Percentiles rank a stretch among this genome's conserved stretches.
phyloP scores from a whole-genome alignment of 2,797 vertebrate species.

The Gadopsis marmoratus region DNA sequence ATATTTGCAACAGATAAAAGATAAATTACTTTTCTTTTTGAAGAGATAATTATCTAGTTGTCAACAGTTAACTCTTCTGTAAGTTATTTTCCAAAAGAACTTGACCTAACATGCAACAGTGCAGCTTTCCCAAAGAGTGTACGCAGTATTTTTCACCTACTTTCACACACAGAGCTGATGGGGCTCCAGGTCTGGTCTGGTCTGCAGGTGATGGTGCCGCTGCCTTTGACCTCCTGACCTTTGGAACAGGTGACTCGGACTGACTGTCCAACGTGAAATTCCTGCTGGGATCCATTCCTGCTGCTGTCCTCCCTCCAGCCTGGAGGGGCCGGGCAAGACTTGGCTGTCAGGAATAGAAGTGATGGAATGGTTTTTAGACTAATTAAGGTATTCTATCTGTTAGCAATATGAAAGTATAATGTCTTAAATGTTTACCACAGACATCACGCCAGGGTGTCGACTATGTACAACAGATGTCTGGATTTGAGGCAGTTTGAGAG shows the following conservation, averaged over 20 bases:
- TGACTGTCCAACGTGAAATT: slow-evolving; percentile 91
- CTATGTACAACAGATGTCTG: not conserved
- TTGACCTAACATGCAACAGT: not conserved
- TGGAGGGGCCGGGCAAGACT: slow-evolving; percentile 91
- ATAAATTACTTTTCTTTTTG: not conserved
- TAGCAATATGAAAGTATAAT: not conserved
- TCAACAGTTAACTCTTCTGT: not conserved
- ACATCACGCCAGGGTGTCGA: not conserved
- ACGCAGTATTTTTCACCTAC: slow-evolving; percentile 82
- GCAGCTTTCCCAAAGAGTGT: not conserved
- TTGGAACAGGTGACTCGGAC: slow-evolving; percentile 90
- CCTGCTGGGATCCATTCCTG: slow-evolving; percentile 80
- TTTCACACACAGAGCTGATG: slow-evolving; percentile 89
- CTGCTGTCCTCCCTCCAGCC: slow-evolving; percentile 85
- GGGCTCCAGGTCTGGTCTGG: slow-evolving; percentile 94
- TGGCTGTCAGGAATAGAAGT: slow-evolving; percentile 83
- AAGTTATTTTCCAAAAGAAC: not conserved
- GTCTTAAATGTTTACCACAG: not conserved
- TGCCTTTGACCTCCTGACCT: slow-evolving; percentile 89
- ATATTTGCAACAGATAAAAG: not conserved
- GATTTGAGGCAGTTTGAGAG: too few relatives aligned
- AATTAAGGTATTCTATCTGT: not conserved
- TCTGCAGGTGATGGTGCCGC: slow-evolving; percentile 89
- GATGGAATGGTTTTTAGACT: not conserved
- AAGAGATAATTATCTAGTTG: not conserved